A percentile compares a stretch with the other conserved stretches of the same genome.
phyloP scores from a whole-genome alignment of 1,140 invertebrate species.

The Tribolium castaneum region DNA sequence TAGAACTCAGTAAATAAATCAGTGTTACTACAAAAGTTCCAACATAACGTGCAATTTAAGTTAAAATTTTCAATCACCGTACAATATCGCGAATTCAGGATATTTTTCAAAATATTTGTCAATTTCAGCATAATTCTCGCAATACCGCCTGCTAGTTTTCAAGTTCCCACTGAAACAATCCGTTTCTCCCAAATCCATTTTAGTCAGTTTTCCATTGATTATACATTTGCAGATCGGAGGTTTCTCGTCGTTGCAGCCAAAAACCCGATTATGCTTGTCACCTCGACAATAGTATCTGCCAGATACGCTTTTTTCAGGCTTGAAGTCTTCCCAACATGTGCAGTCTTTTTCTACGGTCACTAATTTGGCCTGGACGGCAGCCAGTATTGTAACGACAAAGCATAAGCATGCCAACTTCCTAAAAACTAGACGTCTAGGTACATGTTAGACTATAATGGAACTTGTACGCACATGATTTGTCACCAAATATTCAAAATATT shows the following conservation, averaged over 20 bases:
- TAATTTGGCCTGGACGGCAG: too few relatives aligned
- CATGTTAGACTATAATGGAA: too few relatives aligned
- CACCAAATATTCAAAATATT: too few relatives aligned
- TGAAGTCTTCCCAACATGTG: slow-evolving; percentile 47
- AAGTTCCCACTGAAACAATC: slow-evolving; percentile 25
- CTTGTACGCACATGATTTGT: too few relatives aligned
- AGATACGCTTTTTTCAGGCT: background rate
- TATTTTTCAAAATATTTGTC: slow-evolving; percentile 35
- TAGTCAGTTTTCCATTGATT: slow-evolving; percentile 38
- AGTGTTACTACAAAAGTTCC: too few relatives aligned
- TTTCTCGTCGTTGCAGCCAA: slow-evolving; percentile 47
- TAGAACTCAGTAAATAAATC: too few relatives aligned
- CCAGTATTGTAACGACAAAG: too few relatives aligned
- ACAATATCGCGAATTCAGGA: background rate
- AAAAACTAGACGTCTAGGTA: too few relatives aligned
- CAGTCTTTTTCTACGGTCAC: slow-evolving; percentile 18
- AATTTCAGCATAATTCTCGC: slow-evolving; percentile 25
- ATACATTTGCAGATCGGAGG: slow-evolving; percentile 45
- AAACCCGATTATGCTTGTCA: slow-evolving; percentile 40
- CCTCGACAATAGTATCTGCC: slow-evolving; percentile 36
- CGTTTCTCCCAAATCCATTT: slow-evolving; percentile 47
- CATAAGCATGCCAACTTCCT: too few relatives aligned
- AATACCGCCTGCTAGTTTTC: background rate
- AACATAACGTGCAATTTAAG: too few relatives aligned
- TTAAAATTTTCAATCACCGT: too few relatives aligned